Conservation (phyloP, 2,113 vertebrate species). For the Hemichromis elongatus region DNA sequence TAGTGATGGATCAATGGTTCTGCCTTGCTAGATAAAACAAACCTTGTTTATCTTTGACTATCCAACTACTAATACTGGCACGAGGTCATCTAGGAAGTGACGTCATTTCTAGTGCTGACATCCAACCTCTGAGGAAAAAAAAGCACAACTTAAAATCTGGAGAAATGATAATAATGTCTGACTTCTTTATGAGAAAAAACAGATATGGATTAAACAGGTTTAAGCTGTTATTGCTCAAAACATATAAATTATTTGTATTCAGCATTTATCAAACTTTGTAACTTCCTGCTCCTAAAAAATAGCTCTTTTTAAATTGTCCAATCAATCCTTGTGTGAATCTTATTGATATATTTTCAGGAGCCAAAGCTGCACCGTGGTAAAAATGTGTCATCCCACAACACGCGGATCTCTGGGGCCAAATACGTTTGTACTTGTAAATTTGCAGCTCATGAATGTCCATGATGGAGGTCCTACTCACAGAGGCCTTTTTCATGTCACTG, state of each 20-base stretch:
- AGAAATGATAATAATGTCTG: not conserved
- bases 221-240: not conserved
- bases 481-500: not conserved
- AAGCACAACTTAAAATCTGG: too few species aligned
- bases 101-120: too few species aligned
- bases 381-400: not conserved
- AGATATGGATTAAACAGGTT: not conserved
- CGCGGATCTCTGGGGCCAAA: not conserved
- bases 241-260: not conserved
- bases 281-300: not conserved
- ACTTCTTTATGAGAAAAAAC: rapidly evolving
- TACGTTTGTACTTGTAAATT: not conserved
- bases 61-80: too few species aligned
- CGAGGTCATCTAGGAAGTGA: too few species aligned
- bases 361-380: not conserved
- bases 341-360: not conserved
- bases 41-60: too few species aligned
- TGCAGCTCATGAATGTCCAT: not conserved
- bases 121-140: too few species aligned
- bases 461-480: not conserved
- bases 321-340: not conserved
- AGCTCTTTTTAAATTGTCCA: rapidly evolving
- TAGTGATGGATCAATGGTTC: too few species aligned
- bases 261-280: not conserved
- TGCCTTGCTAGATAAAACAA: too few species aligned